Evolutionary conservation across 1,140 invertebrate species (phyloP).

Genomic region (Lordiphosa collinella): DNA sequence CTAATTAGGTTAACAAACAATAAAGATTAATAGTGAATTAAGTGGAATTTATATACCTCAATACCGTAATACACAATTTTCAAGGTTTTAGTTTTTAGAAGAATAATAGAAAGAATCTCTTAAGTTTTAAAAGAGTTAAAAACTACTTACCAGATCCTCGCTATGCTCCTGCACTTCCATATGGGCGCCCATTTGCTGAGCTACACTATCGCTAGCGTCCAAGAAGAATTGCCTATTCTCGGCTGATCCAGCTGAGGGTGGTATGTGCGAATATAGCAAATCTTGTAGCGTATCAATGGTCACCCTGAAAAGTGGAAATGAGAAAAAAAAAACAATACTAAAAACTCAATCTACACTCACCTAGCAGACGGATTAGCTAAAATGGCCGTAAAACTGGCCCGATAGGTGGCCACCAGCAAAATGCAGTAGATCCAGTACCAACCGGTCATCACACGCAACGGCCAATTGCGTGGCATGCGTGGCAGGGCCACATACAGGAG

Average conservation of each 20-base stretch:
- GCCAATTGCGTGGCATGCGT: slow-evolving; percentile 87
- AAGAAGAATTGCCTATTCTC: slow-evolving; percentile 86
- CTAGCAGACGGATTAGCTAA: slow-evolving; percentile 87
- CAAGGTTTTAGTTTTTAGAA: no score
- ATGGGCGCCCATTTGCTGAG: slow-evolving; percentile 84
- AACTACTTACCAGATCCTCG: slow-evolving; percentile 82
- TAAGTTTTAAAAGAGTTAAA: no score
- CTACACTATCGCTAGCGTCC: slow-evolving; percentile 83
- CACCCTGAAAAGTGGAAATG: slow-evolving; percentile 80
- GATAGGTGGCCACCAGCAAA: slow-evolving; percentile 87
- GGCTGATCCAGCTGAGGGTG: slow-evolving; percentile 85
- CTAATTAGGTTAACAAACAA: no score
- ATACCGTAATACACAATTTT: no score
- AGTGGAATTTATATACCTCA: no score
- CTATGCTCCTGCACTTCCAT: slow-evolving; percentile 84
- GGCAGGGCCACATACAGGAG: slow-evolving; percentile 88
- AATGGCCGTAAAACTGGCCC: slow-evolving; percentile 90
- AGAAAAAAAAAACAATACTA: no score
- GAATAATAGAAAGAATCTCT: no score
- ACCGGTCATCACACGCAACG: slow-evolving; percentile 87
- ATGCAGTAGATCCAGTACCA: slow-evolving; percentile 93
- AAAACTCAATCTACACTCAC: slow-evolving; percentile 68
- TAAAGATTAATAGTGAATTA: no score
- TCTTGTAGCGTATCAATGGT: slow-evolving; percentile 88
- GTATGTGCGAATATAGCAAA: slow-evolving; percentile 83